phyloP scores from a whole-genome alignment of 1,140 invertebrate genomes.

The honey bee (Apis mellifera) region DNA sequence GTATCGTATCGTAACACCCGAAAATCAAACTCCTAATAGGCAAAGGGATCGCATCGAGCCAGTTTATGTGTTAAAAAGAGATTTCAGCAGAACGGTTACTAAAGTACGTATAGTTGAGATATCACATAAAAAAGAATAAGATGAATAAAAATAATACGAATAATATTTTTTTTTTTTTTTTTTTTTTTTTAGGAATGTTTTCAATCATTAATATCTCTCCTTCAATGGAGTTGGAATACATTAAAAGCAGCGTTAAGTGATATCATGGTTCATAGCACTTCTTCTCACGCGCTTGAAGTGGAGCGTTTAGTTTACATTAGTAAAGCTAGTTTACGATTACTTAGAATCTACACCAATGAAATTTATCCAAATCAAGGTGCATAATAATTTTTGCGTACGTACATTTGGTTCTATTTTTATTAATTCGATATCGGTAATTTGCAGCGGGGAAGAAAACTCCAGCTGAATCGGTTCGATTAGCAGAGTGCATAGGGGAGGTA shows the following conservation, averaged over 20 bases:
- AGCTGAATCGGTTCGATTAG: conserved; percentile 88
- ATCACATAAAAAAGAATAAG: not conserved
- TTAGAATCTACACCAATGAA: conserved; percentile 93
- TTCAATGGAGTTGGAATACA: conserved; percentile 91
- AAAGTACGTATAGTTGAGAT: conserved; percentile 78
- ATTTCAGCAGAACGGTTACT: conserved; percentile 90
- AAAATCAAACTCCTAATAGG: conserved; percentile 84
- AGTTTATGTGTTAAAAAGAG: conserved; percentile 88
- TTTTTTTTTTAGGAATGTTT: conserved; percentile 86
- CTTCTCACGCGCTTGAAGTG: conserved; percentile 84
- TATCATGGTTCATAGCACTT: conserved; percentile 74
- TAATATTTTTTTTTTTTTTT: conserved; percentile 11
- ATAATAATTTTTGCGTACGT: not conserved
- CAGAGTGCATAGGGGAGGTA: conserved; percentile 93
- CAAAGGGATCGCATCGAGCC: conserved; percentile 86
- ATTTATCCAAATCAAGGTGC: conserved; percentile 90
- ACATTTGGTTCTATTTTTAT: not conserved
- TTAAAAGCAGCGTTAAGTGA: conserved; percentile 87
- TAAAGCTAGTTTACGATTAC: conserved; percentile 89
- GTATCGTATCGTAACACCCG: conserved; percentile 90
- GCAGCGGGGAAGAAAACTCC: conserved; percentile 82
- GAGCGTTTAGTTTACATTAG: conserved; percentile 94
- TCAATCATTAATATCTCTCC: conserved; percentile 89
- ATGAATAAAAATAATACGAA: not conserved
- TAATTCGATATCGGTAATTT: conserved; percentile 17